Conservation (phyloP, 2,113 vertebrate species). For the Etheostoma cragini region DNA sequence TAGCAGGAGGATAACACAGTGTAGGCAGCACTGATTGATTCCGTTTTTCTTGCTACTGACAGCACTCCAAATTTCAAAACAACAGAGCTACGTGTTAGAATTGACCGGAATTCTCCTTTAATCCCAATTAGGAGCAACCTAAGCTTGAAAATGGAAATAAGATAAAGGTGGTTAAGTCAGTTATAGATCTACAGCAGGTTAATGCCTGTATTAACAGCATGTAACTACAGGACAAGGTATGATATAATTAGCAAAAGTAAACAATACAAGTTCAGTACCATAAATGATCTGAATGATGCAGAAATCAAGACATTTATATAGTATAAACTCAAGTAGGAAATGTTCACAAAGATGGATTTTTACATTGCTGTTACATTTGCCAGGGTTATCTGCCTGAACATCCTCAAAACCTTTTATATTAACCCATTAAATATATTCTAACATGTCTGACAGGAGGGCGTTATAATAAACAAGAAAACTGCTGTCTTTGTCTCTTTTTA, state of each 20-base stretch:
- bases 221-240: not conserved
- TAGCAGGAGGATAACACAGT: too few species aligned
- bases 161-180: not conserved
- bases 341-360: not conserved
- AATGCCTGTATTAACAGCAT: constrained; percentile 1
- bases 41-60: too few species aligned
- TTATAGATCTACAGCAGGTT: not conserved
- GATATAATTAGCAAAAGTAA: not conserved
- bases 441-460: not conserved
- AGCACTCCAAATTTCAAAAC: too few species aligned
- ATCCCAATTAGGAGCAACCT: constrained; percentile 18
- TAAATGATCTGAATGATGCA: not conserved
- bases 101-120: too few species aligned
- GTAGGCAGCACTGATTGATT: too few species aligned
- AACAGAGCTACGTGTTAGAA: too few species aligned
- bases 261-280: not conserved
- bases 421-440: not conserved
- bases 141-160: constrained; percentile 29
- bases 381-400: not conserved
- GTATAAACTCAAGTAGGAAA: not conserved
- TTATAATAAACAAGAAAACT: not conserved
- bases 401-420: not conserved
- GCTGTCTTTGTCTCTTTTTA: not conserved
- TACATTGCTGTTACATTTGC: not conserved
- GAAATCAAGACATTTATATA: not conserved